Conservation (phyloP, 2,888 invertebrate species). For the Meghimatium bilineatum region DNA sequence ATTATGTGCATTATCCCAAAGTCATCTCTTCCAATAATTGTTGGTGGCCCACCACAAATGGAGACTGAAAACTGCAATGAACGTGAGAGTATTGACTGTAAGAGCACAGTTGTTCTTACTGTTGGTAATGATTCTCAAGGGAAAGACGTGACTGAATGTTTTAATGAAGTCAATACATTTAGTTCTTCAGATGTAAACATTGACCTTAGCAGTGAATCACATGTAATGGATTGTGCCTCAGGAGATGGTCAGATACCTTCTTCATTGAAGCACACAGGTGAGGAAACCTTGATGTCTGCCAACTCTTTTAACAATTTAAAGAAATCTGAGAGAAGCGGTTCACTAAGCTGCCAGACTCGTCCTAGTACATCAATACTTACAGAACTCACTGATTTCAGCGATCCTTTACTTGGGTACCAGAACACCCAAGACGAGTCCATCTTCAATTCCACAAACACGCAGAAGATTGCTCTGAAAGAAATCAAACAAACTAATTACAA, state of each 20-base stretch:
- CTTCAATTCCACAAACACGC: conserved; percentile 63
- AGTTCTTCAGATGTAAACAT: not conserved
- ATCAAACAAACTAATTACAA: conserved; percentile 77
- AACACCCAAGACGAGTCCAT: conserved; percentile 78
- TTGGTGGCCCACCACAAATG: not conserved
- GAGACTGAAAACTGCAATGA: not conserved
- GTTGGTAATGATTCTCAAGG: not conserved
- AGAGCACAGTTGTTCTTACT: not conserved
- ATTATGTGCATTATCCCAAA: conserved; percentile 47
- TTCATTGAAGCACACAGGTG: not conserved
- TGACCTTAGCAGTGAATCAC: not conserved
- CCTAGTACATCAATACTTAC: conserved; percentile 49
- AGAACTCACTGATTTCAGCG: conserved; percentile 77
- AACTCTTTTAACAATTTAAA: not conserved
- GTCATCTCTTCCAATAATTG: conserved; percentile 18
- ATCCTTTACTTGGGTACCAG: conserved; percentile 84
- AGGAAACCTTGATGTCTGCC: not conserved
- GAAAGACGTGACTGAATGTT: not conserved
- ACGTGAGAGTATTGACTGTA: not conserved
- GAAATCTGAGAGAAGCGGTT: not conserved
- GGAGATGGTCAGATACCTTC: not conserved
- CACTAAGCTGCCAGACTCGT: not conserved
- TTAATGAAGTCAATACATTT: not conserved
- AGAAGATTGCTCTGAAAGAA: conserved; percentile 54
- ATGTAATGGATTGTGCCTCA: not conserved